These are phyloP conservation scores for Deilephila porcellus DNA, from an alignment of 2,888 invertebrate genomes.

Conservation along the genomic window DNA sequence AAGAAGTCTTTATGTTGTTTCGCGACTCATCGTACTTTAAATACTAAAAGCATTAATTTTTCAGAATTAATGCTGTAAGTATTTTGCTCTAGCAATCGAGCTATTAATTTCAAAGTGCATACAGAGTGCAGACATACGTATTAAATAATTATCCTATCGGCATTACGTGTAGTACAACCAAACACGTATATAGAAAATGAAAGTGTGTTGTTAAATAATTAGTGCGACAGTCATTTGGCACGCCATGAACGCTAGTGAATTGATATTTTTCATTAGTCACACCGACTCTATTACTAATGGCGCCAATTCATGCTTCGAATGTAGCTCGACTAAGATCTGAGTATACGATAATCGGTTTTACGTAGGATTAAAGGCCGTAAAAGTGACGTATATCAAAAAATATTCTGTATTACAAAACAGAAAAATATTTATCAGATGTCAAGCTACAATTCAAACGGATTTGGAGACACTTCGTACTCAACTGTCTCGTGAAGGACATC, in stretches of 20 bases:
- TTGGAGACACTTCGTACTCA: not conserved
- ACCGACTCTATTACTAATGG: not conserved
- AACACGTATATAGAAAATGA: conserved; percentile 15
- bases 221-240: conserved; percentile 17
- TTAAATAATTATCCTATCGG: not conserved
- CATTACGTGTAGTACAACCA: conserved; percentile 12
- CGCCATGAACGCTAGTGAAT: conserved; percentile 16
- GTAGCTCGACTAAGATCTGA: not conserved
- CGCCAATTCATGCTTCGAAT: conserved; percentile 14
- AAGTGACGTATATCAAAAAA: not conserved
- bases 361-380: not conserved
- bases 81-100: too few relatives aligned
- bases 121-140: conserved; percentile 30
- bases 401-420: not conserved
- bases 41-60: too few relatives aligned
- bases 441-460: not conserved
- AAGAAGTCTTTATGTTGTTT: not conserved
- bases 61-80: too few relatives aligned
- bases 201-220: conserved; percentile 24
- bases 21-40: too few relatives aligned
- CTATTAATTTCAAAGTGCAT: not conserved
- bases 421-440: not conserved
- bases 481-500: not conserved
- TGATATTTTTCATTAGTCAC: conserved; percentile 19
- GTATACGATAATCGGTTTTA: not conserved